Evolutionary conservation across 2,113 vertebrate genomes (phyloP), one percentile per base, ranked within the genome.

Genomic region (Isurus oxyrinchus): DNA sequence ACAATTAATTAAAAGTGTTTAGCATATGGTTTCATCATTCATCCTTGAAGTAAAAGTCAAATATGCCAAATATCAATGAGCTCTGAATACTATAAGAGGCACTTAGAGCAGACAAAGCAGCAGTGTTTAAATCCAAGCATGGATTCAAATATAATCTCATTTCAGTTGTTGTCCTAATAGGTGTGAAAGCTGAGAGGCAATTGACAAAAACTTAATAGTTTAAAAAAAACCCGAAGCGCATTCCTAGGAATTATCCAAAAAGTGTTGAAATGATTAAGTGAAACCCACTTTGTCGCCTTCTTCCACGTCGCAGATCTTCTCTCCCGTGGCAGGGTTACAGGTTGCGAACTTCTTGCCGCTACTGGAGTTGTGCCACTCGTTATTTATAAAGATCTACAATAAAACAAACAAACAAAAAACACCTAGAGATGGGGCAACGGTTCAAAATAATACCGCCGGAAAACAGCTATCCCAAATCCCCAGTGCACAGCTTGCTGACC

Each of bases 371-470:
- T 98, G 98, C 99, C 99, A 99, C 95, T 99, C 98, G 55, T 99
- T 99, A 96, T 98, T 98, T 97, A 99, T 99, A 96, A 99, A 99
- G 97, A 99, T 98, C 99, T 99, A 97, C 1, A 96, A 40, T 96
- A 35, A 0, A 94, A 96, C 97, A 96, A 96, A 66, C 63, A 66
- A 66, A 7, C 31, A 27, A 23, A 6, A 11, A 96, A 88, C 2
- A 87, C 14, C 13, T 53, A 53, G 10, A 55, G 55, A 16, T 95
- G 66, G 66, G 49, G 49, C 40, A 95, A 53, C 63, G n/a, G 31
- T 49, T 35, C 40, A 21, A 95, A 95, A 23, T 6, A 44, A 44
- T 67, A 72, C 44, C 40, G 40, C 19, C 40, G 66, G 25, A 11
- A 94, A 19, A 95, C 63, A 14, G 16, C 44, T 21, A 16, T 5